Evolutionary conservation across 2,888 invertebrate species (phyloP).

Genomic region (Aleiodes alternator): DNA sequence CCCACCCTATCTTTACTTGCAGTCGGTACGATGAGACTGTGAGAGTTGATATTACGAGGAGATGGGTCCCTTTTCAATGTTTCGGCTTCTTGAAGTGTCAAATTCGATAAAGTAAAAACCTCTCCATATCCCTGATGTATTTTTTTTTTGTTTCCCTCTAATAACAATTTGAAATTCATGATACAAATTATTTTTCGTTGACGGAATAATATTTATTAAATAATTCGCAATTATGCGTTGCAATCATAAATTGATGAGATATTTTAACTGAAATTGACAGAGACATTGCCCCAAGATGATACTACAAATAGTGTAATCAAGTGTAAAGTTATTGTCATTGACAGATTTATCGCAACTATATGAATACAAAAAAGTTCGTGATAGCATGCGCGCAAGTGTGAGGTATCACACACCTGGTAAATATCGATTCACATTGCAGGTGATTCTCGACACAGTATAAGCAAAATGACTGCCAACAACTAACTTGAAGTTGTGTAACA

Average conservation of each 20-base stretch:
- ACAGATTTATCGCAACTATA: slow-evolving; percentile 17
- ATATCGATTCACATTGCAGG: slow-evolving; percentile 49
- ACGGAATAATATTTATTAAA: background rate
- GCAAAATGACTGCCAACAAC: slow-evolving; percentile 11
- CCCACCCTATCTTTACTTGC: slow-evolving; percentile 45
- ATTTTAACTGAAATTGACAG: background rate
- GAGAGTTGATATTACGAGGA: slow-evolving; percentile 54
- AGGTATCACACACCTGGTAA: slow-evolving; percentile 43
- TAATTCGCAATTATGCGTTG: background rate
- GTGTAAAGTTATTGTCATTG: slow-evolving; percentile 42
- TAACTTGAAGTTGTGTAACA: slow-evolving; percentile 13
- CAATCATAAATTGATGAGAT: background rate
- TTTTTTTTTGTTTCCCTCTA: slow-evolving; percentile 5
- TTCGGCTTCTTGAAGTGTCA: slow-evolving; percentile 75
- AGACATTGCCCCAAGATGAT: background rate
- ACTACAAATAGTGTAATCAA: slow-evolving; percentile 30
- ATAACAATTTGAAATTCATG: slow-evolving; percentile 10
- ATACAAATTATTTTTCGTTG: slow-evolving; percentile 9
- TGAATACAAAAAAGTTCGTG: slow-evolving; percentile 29
- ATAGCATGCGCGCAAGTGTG: slow-evolving; percentile 44
- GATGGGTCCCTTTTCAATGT: slow-evolving; percentile 72
- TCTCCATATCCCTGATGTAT: slow-evolving; percentile 40
- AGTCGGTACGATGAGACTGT: slow-evolving; percentile 41
- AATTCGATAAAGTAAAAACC: slow-evolving; percentile 71
- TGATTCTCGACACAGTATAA: slow-evolving; percentile 34